phyloP scores from a whole-genome alignment of 2,797 vertebrate genomes.

The Parambassis ranga region DNA sequence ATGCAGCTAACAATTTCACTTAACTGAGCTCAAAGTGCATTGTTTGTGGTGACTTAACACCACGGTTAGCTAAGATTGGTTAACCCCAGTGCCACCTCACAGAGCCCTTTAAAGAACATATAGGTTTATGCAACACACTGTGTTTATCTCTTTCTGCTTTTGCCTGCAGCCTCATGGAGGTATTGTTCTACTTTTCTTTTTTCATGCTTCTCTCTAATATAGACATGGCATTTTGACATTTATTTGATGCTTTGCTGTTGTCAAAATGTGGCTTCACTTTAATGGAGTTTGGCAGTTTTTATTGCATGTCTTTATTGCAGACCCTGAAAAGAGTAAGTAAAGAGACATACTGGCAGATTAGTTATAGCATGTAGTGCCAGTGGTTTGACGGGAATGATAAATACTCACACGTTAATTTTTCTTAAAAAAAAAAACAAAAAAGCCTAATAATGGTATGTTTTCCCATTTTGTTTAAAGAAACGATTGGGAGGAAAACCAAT shows the following conservation, averaged over 20 bases:
- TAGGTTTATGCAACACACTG: constrained; percentile 9
- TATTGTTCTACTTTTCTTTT: not conserved
- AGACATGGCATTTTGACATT: not conserved
- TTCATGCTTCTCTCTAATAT: not conserved
- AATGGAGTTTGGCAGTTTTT: not conserved
- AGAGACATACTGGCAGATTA: not conserved
- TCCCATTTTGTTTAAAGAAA: no score
- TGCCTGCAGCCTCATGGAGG: not conserved
- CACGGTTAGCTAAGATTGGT: constrained; percentile 42
- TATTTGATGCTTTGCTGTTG: not conserved
- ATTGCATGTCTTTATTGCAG: not conserved
- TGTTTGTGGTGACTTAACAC: constrained; percentile 51
- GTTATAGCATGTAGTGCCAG: not conserved
- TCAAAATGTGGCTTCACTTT: constrained; percentile 1
- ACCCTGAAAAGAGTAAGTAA: not conserved
- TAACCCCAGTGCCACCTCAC: constrained; percentile 58
- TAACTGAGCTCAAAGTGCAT: constrained; percentile 46
- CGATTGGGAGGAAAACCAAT: no score
- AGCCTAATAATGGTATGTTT: no score
- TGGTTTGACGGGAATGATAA: no score
- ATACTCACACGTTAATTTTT: no score
- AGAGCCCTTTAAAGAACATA: constrained; percentile 20
- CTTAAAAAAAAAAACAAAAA: no score
- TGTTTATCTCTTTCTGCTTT: constrained; percentile 2
- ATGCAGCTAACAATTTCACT: constrained; percentile 4